Percentiles rank a stretch among this genome's conserved stretches.
Evolutionary conservation across 1,140 invertebrate genomes (phyloP).

Genomic region (Tyrophagus putrescentiae): DNA sequence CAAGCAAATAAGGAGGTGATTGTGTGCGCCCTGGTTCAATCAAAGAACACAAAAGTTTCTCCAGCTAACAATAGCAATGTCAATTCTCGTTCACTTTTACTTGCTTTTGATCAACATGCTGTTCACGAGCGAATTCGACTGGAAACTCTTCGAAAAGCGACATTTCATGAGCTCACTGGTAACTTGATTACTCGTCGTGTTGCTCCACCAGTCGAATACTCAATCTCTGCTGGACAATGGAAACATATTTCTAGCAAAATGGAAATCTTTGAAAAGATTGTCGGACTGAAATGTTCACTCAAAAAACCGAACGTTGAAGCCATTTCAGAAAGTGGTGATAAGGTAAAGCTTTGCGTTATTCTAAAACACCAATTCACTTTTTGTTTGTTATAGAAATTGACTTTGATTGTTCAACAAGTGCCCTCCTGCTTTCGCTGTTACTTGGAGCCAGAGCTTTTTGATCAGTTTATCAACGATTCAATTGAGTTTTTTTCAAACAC

Average conservation of each 20-base stretch:
- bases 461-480: background rate
- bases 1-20: constrained; percentile 18
- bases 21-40: background rate
- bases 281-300: no score
- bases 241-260: background rate
- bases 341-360: no score
- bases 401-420: background rate
- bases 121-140: constrained; percentile 20
- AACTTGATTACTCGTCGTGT: background rate
- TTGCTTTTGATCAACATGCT: constrained; percentile 22
- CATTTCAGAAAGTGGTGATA: no score
- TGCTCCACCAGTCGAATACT: background rate
- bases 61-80: background rate
- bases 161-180: background rate
- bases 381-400: no score
- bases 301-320: no score
- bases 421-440: background rate
- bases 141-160: background rate
- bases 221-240: background rate
- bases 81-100: background rate
- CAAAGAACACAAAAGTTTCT: no score
- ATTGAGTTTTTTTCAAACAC: background rate
- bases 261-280: no score
- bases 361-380: no score
- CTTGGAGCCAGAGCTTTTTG: background rate